Conservation (phyloP, 2,113 vertebrate genomes). For the Syngnathus floridae region DNA sequence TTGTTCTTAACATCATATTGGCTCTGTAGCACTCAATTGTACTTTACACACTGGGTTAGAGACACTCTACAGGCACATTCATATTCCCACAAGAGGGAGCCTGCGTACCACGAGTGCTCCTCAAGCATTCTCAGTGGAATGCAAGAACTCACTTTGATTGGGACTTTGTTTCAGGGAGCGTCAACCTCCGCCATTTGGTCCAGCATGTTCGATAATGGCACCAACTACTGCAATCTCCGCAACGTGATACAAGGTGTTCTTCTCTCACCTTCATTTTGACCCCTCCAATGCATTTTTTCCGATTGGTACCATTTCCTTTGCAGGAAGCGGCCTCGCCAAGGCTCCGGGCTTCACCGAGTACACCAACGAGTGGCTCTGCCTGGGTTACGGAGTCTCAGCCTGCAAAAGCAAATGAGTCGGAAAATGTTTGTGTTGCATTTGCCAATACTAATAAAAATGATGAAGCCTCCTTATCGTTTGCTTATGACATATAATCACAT, state of each 20-base stretch:
- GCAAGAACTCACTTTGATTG: not conserved
- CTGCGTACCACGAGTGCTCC: not conserved
- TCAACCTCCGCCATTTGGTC: slow-evolving; percentile 41
- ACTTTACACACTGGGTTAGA: no score
- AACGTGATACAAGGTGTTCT: slow-evolving; percentile 39
- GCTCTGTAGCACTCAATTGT: no score
- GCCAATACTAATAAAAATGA: not conserved
- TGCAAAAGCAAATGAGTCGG: slow-evolving; percentile 26
- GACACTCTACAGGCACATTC: no score
- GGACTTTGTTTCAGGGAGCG: slow-evolving; percentile 28
- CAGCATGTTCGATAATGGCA: slow-evolving; percentile 50
- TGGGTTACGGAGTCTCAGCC: slow-evolving; percentile 29
- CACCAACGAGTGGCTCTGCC: slow-evolving; percentile 57
- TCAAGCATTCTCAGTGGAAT: not conserved
- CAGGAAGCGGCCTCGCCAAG: slow-evolving; percentile 52
- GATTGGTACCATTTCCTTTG: slow-evolving; percentile 1
- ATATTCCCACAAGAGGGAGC: no score
- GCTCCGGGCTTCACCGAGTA: slow-evolving; percentile 47
- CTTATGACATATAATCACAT: not conserved
- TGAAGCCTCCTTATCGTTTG: not conserved
- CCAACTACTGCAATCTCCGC: slow-evolving; percentile 59
- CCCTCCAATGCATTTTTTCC: not conserved
- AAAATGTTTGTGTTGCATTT: not conserved
- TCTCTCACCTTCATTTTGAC: not conserved
- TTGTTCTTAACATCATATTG: not conserved